Evolutionary conservation across 1,140 invertebrate species (phyloP), one percentile per base, ranked within the genome.

Genomic region (Chrysopa pallens): DNA sequence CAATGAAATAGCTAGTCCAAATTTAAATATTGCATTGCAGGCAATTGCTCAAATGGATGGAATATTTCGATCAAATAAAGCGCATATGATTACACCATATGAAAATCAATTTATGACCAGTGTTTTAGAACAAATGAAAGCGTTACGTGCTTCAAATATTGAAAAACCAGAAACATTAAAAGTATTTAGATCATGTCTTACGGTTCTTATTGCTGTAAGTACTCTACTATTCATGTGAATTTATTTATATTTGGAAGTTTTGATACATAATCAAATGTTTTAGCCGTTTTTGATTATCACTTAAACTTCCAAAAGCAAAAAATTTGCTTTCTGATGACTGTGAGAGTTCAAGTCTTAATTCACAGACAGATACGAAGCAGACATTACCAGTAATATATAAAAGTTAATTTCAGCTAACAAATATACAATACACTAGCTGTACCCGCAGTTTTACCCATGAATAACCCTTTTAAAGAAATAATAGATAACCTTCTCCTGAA

Each of bases 51-150:
- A 78, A 49, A 73, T 83, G 48, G 72, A 76, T 42, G 60, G 63
- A 39, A 64, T 69, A 42, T 55, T 76, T 8, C 63, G 64, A 51
- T 69, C 69, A 1, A 68, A 76, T 38, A 73, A 79, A 36, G 80
- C 84, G 51, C 78, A 80, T 55, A 64, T 82, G 12, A 67, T 88
- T 43, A 63, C 72, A 17, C 69, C 76, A 11, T 69, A 80, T 54
- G 76, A 86, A 51, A 76, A 86, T 55, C 79, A 83, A 50, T 69
- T 89, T 12, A 64, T 88, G 36, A 56, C 69, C 39, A 73, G 78
- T 0, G 67, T 80, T 43, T 74, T 76, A 40, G 68, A 78, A 56
- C 84, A 89, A 58, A 64, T 86, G 43, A 72, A 76, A 43, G 65
- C 67, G 51, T 66, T 73, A 48, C 61, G 69, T 63, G 61, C 58